Base-by-base conservation (phyloP, 2,113 vertebrate species). In the Charadrius vociferus region DNA sequence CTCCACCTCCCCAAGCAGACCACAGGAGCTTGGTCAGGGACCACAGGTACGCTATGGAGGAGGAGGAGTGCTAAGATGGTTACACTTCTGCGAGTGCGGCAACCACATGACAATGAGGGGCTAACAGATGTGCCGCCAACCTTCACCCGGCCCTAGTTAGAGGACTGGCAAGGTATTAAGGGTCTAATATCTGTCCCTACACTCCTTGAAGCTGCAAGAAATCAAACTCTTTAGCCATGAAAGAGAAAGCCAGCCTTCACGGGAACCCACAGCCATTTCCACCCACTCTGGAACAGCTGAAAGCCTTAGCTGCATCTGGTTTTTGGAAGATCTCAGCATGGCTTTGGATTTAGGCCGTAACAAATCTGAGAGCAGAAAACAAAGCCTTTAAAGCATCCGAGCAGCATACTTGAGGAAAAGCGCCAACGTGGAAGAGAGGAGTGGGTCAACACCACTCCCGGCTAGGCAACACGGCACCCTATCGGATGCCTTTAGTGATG, bases 181-280 rank as follows among this genome's bases (percentile, higher is more conserved):
- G 59, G 65, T 22, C 41, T 45, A 59, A 4, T 29, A 75, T 18
- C 50, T 39, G 30, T 52, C n/a, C 18, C 15, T 30, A 18, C 4
- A 3, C 10, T 45, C 47, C 55, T 47, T 63, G 29, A 90, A 88
- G 47, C 43, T 85, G 68, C 52, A 70, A 63, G 15, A 88, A 88
- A 79, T 66, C 26, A 0, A 1, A 55, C 20, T 84, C 68, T 74
- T 39, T 3, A 56, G 39, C 21, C 21, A 41, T 7, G 15, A 88
- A 77, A 59, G 24, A 88, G 50, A 92, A 72, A 87, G 13, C 2
- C 52, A 86, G 49, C 13, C 53, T 82, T 95, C 2, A 4, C 32
- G 70, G 81, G 88, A 96, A 93, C 86, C 89, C 74, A 82, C 26
- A 94, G 93, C 66, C 84, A 78, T 32, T 81, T 96, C 58, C 91